Evolutionary conservation across 2,888 invertebrate genomes (phyloP).

Genomic region (Pseudoips prasinana): DNA sequence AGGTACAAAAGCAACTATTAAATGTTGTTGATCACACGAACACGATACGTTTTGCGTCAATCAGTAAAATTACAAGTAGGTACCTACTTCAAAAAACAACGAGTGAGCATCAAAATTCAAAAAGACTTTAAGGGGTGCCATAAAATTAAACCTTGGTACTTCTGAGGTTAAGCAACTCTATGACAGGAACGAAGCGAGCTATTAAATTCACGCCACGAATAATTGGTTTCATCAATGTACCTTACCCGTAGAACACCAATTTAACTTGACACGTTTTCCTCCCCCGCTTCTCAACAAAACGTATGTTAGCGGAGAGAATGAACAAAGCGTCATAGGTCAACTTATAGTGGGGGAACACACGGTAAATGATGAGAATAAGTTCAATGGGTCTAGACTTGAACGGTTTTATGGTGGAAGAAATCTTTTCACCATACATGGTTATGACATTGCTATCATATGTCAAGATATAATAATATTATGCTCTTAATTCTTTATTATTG

Average conservation of each 20-base stretch:
- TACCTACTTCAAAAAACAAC: too few species aligned
- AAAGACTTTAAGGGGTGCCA: too few species aligned
- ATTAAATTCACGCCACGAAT: constrained; percentile 64
- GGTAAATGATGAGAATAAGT: constrained; percentile 53
- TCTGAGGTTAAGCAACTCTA: constrained; percentile 27
- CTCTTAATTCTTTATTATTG: too few species aligned
- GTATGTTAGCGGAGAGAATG: constrained; percentile 13
- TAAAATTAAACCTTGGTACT: constrained; percentile 14
- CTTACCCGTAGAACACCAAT: constrained; percentile 31
- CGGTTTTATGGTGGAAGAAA: constrained; percentile 49
- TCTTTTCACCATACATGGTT: constrained; percentile 26
- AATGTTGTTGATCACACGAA: too few species aligned
- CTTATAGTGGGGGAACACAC: constrained; percentile 30
- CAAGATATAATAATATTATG: background rate
- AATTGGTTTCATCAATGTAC: constrained; percentile 67
- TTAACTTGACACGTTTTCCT: constrained; percentile 27
- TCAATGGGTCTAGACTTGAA: constrained; percentile 40
- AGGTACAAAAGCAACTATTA: too few species aligned
- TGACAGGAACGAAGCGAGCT: constrained; percentile 39
- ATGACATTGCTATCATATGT: background rate
- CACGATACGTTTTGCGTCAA: too few species aligned
- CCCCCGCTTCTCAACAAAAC: constrained; percentile 16
- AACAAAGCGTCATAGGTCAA: constrained; percentile 22
- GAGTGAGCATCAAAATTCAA: too few species aligned
- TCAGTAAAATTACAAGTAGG: too few species aligned